A percentile compares a stretch with the other conserved stretches of the same genome.
These are phyloP conservation scores for Nesogale talazaci DNA, from an alignment of 2,113 vertebrate species.

Conservation along the genomic window DNA sequence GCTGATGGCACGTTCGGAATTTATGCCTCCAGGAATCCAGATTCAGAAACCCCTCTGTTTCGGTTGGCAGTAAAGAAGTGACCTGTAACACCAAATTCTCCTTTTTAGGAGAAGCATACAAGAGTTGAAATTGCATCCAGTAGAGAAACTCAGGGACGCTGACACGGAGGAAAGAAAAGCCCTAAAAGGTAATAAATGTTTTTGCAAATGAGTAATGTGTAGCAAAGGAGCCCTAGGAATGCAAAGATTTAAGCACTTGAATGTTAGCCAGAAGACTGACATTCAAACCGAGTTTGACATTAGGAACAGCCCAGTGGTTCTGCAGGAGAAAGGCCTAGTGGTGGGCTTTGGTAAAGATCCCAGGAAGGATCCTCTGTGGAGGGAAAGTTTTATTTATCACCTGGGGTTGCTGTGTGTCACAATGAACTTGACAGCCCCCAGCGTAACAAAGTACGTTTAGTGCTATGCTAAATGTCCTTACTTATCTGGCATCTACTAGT, in stretches of 20 bases:
- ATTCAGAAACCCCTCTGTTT: slow-evolving; percentile 11
- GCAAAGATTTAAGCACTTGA: background rate
- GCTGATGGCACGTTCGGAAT: background rate
- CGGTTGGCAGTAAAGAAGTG: background rate
- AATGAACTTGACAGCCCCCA: background rate
- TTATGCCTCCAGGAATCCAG: background rate
- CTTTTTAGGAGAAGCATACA: background rate
- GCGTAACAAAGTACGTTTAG: background rate
- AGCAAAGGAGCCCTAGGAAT: background rate
- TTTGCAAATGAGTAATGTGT: too few relatives aligned
- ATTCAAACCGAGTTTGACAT: background rate
- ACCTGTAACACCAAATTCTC: background rate
- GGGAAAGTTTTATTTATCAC: background rate
- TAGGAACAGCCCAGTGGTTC: background rate
- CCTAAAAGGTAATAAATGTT: background rate
- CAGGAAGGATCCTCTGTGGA: background rate
- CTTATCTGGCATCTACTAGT: background rate
- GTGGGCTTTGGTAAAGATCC: background rate
- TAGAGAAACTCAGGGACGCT: background rate
- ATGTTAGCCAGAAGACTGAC: background rate
- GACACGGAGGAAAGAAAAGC: background rate
- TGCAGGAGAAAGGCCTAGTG: background rate
- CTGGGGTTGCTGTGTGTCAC: background rate
- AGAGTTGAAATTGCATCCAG: background rate
- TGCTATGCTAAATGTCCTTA: background rate